A percentile compares a stretch with the other conserved stretches of the same genome.
Evolutionary conservation across 2,888 invertebrate genomes (phyloP).

Genomic region (Phrixothrix hirtus): DNA sequence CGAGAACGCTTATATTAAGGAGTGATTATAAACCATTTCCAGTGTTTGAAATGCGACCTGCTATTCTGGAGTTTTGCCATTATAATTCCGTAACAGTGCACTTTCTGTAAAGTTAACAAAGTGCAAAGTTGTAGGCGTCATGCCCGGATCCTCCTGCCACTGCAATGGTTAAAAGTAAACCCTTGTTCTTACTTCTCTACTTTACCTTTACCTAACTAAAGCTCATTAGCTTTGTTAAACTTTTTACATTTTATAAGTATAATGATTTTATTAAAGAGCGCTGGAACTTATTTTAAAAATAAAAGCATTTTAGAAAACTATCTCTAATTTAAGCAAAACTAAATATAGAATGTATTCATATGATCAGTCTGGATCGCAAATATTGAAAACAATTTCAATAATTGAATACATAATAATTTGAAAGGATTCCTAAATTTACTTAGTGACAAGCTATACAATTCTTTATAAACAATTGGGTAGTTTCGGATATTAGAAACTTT

Average conservation of each 20-base stretch:
- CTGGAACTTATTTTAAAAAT: background rate
- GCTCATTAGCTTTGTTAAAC: background rate
- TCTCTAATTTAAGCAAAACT: too few species aligned
- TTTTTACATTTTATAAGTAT: background rate
- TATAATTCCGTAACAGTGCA: conserved; percentile 54
- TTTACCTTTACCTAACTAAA: background rate
- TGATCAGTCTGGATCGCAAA: too few species aligned
- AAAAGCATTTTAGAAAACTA: background rate
- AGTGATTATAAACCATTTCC: conserved; percentile 46
- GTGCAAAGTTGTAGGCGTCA: conserved; percentile 54
- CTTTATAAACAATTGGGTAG: too few species aligned
- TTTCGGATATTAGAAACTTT: too few species aligned
- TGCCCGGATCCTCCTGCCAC: conserved; percentile 37
- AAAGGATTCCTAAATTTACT: too few species aligned
- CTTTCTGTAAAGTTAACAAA: conserved; percentile 52
- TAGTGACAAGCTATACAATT: too few species aligned
- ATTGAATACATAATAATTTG: too few species aligned
- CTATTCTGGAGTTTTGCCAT: conserved; percentile 51
- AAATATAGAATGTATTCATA: too few species aligned
- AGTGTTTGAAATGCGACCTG: conserved; percentile 43
- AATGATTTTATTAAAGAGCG: background rate
- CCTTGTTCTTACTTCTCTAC: conserved; percentile 19
- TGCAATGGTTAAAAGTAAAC: conserved; percentile 33
- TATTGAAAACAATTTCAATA: too few species aligned
- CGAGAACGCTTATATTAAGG: conserved; percentile 41